Evolutionary conservation across 2,797 vertebrate species (phyloP).

Genomic region (Siniperca obscura): DNA sequence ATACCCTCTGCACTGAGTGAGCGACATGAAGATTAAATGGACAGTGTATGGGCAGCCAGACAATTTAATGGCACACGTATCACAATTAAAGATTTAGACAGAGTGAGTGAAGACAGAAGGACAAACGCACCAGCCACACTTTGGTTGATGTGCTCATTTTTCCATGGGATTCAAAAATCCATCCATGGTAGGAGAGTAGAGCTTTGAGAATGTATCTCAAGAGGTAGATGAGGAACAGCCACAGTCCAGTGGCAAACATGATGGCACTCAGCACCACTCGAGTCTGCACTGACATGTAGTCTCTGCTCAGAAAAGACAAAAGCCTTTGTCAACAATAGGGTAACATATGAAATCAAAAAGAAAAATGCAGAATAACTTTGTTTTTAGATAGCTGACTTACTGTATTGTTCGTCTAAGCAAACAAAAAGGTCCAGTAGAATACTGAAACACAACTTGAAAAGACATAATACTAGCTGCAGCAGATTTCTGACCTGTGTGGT

Average conservation of each 20-base stretch:
- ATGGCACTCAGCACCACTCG: constrained; percentile 85
- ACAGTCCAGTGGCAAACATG: constrained; percentile 92
- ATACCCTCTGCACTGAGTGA: not conserved
- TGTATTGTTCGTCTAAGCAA: not conserved
- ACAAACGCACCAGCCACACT: constrained; percentile 89
- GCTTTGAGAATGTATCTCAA: constrained; percentile 89
- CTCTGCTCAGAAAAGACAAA: constrained; percentile 73
- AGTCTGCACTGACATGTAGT: constrained; percentile 80
- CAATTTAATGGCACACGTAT: not conserved
- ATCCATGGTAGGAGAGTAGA: constrained; percentile 94
- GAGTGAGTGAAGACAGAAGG: not conserved
- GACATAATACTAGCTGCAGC: not conserved
- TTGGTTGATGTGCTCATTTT: constrained; percentile 87
- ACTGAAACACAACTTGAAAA: not conserved
- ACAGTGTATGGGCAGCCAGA: not conserved
- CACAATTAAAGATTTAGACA: constrained; percentile 1
- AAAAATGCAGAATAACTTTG: not conserved
- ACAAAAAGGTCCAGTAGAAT: not conserved
- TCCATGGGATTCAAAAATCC: constrained; percentile 96
- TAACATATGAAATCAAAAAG: not conserved
- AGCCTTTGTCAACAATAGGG: constrained; percentile 7
- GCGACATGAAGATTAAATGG: not conserved
- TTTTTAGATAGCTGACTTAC: not conserved
- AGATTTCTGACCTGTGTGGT: constrained; percentile 85
- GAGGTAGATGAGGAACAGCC: constrained; percentile 90